Evolutionary conservation across 2,888 invertebrate species (phyloP).

Genomic region (Herminia tarsipennalis): DNA sequence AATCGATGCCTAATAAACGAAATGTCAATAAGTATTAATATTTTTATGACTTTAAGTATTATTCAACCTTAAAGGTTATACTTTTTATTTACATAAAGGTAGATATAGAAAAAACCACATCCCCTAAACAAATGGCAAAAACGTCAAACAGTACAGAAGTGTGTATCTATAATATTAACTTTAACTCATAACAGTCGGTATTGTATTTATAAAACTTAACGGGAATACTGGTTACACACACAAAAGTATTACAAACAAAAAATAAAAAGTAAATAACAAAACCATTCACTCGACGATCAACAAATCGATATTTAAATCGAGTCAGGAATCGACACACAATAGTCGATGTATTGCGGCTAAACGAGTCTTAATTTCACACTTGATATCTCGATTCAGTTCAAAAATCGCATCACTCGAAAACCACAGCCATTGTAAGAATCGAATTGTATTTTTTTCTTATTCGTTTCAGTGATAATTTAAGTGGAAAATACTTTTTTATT

Average conservation of each 20-base stretch:
- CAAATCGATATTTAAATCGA: constrained; percentile 26
- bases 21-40: too few relatives aligned
- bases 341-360: constrained; percentile 39
- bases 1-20: too few relatives aligned
- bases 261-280: constrained; percentile 7
- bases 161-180: too few relatives aligned
- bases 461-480: neutral
- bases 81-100: too few relatives aligned
- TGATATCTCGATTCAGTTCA: constrained; percentile 20
- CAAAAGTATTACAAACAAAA: constrained; percentile 10
- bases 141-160: too few relatives aligned
- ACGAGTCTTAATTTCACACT: constrained; percentile 52
- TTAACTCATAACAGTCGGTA: too few relatives aligned
- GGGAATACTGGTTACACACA: constrained; percentile 8
- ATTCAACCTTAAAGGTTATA: neutral
- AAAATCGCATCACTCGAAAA: constrained; percentile 15
- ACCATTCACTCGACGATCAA: constrained; percentile 6
- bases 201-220: constrained; percentile 4
- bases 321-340: constrained; percentile 18
- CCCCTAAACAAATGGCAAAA: too few relatives aligned
- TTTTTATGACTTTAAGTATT: neutral
- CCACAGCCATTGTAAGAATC: constrained; percentile 1
- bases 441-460: neutral
- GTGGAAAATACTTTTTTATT: neutral
- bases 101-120: too few relatives aligned